A percentile compares a stretch with the other conserved stretches of the same genome.
Conservation (phyloP, 2,888 invertebrate species). For the Scrobipalpa atriplicella region DNA sequence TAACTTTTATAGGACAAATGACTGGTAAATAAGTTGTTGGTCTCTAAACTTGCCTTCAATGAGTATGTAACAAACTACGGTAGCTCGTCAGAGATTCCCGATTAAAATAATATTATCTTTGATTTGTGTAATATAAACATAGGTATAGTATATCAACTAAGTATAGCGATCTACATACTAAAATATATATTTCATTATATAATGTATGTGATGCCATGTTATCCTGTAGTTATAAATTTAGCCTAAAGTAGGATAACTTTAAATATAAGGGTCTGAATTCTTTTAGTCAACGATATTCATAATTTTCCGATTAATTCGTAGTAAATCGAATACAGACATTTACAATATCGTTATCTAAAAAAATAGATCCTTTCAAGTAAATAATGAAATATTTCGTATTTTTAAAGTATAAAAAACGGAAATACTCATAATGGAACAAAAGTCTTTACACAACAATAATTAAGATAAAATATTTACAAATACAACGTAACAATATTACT, state of each 20-base stretch:
- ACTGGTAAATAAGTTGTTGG: not conserved
- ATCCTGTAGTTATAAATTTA: constrained; percentile 26
- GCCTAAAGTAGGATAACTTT: constrained; percentile 18
- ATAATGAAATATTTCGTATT: constrained; percentile 14
- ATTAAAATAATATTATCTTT: constrained; percentile 43
- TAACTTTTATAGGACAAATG: not conserved
- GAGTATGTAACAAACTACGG: constrained; percentile 59
- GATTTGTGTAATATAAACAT: constrained; percentile 33
- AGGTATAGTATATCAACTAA: constrained; percentile 35
- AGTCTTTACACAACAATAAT: constrained; percentile 74
- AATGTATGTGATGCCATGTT: constrained; percentile 36
- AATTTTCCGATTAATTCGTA: not conserved
- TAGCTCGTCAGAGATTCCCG: constrained; percentile 49
- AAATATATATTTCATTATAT: constrained; percentile 30
- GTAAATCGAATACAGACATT: not conserved
- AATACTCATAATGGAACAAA: constrained; percentile 59
- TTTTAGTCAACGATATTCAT: constrained; percentile 4
- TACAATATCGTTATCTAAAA: not conserved
- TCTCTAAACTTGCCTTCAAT: constrained; percentile 32
- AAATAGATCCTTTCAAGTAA: not conserved
- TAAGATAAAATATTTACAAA: constrained; percentile 67
- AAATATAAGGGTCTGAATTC: constrained; percentile 11
- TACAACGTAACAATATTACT: constrained; percentile 64
- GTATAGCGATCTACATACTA: constrained; percentile 30
- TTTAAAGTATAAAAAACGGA: constrained; percentile 36